Percentiles rank a stretch among this genome's conserved stretches.
Evolutionary conservation across 1,140 invertebrate species (phyloP).

Genomic region (Drosophila truncata): DNA sequence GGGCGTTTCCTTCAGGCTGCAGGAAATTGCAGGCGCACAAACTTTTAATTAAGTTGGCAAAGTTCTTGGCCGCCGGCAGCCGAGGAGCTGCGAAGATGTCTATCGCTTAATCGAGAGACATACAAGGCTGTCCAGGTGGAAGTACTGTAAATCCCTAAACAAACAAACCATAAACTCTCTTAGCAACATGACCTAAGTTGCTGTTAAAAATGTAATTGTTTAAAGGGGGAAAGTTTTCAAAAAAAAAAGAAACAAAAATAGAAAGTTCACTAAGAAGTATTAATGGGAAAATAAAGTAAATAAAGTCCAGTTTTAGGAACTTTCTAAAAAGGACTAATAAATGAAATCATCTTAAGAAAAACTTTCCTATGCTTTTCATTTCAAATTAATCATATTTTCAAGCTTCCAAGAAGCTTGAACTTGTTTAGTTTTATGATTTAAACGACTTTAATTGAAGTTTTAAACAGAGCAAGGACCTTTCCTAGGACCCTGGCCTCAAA

Average conservation of each 20-base stretch:
- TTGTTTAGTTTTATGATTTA: neutral
- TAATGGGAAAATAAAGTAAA: neutral
- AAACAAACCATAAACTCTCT: neutral
- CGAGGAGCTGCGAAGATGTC: neutral
- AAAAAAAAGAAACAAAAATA: neutral
- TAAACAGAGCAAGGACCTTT: neutral
- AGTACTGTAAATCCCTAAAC: neutral
- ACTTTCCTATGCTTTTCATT: neutral
- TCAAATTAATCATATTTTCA: neutral
- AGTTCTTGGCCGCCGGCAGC: conserved; percentile 29
- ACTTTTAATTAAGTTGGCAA: conserved; percentile 81
- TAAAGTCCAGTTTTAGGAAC: neutral
- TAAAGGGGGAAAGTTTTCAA: neutral
- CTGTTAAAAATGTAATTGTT: neutral
- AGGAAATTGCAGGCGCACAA: conserved; percentile 72
- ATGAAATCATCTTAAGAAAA: neutral
- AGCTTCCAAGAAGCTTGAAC: too few relatives aligned
- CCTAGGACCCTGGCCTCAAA: neutral
- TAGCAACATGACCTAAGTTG: neutral
- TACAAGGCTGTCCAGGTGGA: conserved; percentile 7
- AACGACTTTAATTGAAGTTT: neutral
- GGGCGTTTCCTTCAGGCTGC: neutral
- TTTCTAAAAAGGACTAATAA: neutral
- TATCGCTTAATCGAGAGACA: conserved; percentile 17
- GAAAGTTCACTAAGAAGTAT: neutral